phyloP scores from a whole-genome alignment of 1,140 invertebrate species.

The Pseudomyrmex cubaensis region DNA sequence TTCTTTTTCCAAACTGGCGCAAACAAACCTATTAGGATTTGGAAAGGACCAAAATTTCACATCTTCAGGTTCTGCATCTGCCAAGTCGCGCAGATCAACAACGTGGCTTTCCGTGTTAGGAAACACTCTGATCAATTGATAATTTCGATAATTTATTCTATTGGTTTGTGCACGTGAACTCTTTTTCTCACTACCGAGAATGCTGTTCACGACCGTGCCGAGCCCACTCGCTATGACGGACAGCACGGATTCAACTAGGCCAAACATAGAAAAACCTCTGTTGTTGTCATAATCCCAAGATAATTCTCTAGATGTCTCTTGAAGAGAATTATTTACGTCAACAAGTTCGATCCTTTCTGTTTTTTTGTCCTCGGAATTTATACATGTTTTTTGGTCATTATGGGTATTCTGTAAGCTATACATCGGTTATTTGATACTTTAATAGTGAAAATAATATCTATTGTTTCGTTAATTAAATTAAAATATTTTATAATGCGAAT shows the following conservation, averaged over 20 bases:
- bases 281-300: slow-evolving; percentile 5
- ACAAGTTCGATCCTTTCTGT: background rate
- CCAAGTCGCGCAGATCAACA: slow-evolving; percentile 76
- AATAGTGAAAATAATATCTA: background rate
- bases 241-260: slow-evolving; percentile 78
- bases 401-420: slow-evolving; percentile 27
- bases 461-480: background rate
- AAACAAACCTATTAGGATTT: slow-evolving; percentile 73
- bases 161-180: slow-evolving; percentile 60
- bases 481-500: background rate
- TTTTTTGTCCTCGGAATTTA: background rate
- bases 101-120: slow-evolving; percentile 77
- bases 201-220: slow-evolving; percentile 75
- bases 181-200: slow-evolving; percentile 78
- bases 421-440: background rate
- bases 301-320: slow-evolving; percentile 6
- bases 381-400: background rate
- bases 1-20: background rate
- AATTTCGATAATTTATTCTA: slow-evolving; percentile 80
- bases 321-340: background rate
- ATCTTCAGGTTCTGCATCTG: slow-evolving; percentile 81
- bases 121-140: slow-evolving; percentile 80
- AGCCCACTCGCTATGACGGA: slow-evolving; percentile 74
- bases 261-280: slow-evolving; percentile 78
- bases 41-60: slow-evolving; percentile 87